phyloP scores from a whole-genome alignment of 1,140 invertebrate species.

The Formica selysi region DNA sequence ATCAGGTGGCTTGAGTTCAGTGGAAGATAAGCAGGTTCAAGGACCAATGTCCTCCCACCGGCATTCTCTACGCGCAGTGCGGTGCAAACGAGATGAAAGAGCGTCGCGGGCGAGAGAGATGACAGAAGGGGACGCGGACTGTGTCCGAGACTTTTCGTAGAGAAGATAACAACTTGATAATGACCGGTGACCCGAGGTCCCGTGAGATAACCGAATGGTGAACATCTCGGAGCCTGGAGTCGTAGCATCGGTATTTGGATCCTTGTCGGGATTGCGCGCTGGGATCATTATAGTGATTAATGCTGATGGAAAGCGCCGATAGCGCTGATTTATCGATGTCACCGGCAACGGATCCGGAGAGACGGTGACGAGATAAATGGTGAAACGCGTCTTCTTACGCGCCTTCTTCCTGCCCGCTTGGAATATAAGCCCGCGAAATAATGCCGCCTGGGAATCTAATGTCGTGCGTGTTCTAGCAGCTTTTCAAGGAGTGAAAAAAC shows the following conservation, averaged over 20 bases:
- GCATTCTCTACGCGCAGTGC: conserved; percentile 53
- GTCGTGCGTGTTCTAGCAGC: background rate
- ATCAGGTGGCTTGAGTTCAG: conserved; percentile 65
- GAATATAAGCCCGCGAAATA: conserved; percentile 64
- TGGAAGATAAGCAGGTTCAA: conserved; percentile 73
- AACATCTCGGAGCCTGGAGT: conserved; percentile 72
- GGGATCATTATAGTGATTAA: conserved; percentile 86
- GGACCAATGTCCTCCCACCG: conserved; percentile 60
- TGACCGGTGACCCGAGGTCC: conserved; percentile 77
- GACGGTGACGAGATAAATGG: conserved; percentile 85
- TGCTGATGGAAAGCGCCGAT: conserved; percentile 84
- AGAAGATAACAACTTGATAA: conserved; percentile 81
- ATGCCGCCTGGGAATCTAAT: conserved; percentile 54
- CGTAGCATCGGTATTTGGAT: conserved; percentile 78
- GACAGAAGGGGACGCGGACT: conserved; percentile 36
- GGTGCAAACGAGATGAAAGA: conserved; percentile 47
- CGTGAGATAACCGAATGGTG: conserved; percentile 79
- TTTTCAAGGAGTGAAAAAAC: conserved; percentile 29
- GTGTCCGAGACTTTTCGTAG: conserved; percentile 76
- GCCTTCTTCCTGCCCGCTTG: conserved; percentile 59
- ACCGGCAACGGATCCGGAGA: conserved; percentile 80
- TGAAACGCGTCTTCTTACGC: conserved; percentile 63
- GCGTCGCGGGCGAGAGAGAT: conserved; percentile 24
- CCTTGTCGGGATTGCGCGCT: conserved; percentile 74
- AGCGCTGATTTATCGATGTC: conserved; percentile 86